Evolutionary conservation across 2,113 vertebrate genomes (phyloP), one percentile per base, ranked within the genome.

Genomic region (Ammodytes marinus): DNA sequence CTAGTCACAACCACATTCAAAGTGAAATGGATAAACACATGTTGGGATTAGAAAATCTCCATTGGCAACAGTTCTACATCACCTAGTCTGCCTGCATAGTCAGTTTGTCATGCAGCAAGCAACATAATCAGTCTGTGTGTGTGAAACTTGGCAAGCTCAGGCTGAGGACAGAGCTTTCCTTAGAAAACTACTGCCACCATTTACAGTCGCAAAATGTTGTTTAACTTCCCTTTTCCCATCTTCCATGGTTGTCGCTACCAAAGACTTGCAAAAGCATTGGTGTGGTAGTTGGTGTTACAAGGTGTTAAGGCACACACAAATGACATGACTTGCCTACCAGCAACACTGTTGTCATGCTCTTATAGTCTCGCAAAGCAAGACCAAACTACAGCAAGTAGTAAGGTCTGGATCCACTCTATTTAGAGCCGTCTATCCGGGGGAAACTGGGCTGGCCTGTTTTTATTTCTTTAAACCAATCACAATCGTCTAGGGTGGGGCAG

Each of bases 91-190:
- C 37, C 55, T 71, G 73, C 60, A 3, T 61, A 61, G 69, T 67
- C 63, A 17, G 13, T 73, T 79, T 76, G 64, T 83, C 69, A 78
- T 49, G 65, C 73, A 61, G 49, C 58, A 10, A 67, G 65, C 64
- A 55, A 37, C 52, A 7, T 12, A 43, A 10, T 49, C 49, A 53
- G 47, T 40, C 52, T n/a, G 52, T 35, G 45, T 35, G 45, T 57
- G 61, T 40, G 52, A 65, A 78, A 19, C 59, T 57, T 72, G 66
- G 55, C 73, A 7, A 60, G 71, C 50, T 70, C 5, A 15, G 40
- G 39, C 19, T 11, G 69, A 70, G 59, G 64, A 70, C 54, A 7
- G 50, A 72, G 67, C 27, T 45, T 75, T 2, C 39, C 43, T 14
- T 19, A 71, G 37, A 71, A 27, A 68, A 47, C 60, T 69, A 35